Conservation (phyloP, 2,797 vertebrate genomes). For the Borostomias antarcticus region DNA sequence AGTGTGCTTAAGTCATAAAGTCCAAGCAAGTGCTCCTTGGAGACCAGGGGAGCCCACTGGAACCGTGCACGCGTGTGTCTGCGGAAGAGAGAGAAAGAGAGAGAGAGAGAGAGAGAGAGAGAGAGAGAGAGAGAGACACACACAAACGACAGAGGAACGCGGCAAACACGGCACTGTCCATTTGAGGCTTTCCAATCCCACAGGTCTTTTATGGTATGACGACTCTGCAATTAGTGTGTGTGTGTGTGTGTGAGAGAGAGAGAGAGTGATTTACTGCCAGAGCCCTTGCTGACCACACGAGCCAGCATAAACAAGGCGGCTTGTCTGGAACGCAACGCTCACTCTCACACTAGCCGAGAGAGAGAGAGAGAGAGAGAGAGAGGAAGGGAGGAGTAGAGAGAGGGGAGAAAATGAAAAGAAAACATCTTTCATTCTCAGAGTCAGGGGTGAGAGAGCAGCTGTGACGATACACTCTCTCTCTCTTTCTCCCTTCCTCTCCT, state of each 20-base stretch:
- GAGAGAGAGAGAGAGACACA: conserved; percentile 18
- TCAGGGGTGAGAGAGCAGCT: background rate
- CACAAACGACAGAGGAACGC: conserved; percentile 66
- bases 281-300: conserved; percentile 3
- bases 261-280: conserved; percentile 14
- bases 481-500: conserved; percentile 1
- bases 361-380: conserved; percentile 18
- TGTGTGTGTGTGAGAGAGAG: conserved; percentile 24
- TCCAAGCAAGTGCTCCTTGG: conserved; percentile 41
- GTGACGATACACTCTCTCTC: conserved; percentile 6
- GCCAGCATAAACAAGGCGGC: conserved; percentile 63
- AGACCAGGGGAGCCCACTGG: conserved; percentile 56
- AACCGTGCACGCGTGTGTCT: background rate
- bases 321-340: conserved; percentile 32
- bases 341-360: conserved; percentile 38
- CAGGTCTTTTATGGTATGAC: conserved; percentile 66
- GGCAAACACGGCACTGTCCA: conserved; percentile 46
- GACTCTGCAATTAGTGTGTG: conserved; percentile 70
- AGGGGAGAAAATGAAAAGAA: conserved; percentile 41
- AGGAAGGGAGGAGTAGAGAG: too few species aligned
- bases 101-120: conserved; percentile 10
- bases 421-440: conserved; percentile 34
- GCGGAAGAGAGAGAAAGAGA: conserved; percentile 10
- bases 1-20: background rate
- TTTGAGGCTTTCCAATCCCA: conserved; percentile 44